Conservation (phyloP, 2,113 vertebrate species). For the Potamarius usumacintae region DNA sequence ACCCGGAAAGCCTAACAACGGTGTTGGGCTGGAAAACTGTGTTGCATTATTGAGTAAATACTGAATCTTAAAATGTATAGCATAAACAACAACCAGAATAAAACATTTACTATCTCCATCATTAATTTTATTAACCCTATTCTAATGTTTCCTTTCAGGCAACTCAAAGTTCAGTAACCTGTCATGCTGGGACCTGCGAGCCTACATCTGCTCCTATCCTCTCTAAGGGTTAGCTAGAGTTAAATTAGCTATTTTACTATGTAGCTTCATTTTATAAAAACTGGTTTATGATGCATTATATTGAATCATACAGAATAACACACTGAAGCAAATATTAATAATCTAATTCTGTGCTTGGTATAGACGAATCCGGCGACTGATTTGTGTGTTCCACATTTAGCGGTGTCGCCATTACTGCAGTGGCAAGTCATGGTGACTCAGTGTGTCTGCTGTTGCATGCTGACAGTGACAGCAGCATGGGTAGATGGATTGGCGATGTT, state of each 20-base stretch:
- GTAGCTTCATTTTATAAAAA: neutral
- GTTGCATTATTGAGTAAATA: constrained; percentile 58
- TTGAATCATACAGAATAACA: neutral
- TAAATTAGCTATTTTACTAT: neutral
- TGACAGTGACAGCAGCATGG: too few species aligned
- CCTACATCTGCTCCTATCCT: constrained; percentile 65
- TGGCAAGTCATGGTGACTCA: too few species aligned
- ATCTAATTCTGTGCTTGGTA: neutral
- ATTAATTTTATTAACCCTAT: neutral
- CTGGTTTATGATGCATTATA: neutral
- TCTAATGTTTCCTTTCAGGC: constrained; percentile 50
- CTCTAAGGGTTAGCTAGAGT: neutral
- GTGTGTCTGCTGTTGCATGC: too few species aligned
- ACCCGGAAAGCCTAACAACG: constrained; percentile 58
- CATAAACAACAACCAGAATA: neutral
- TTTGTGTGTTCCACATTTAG: too few species aligned
- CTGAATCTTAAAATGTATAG: neutral
- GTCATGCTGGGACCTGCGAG: constrained; percentile 56
- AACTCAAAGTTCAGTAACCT: constrained; percentile 63
- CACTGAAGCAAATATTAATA: neutral
- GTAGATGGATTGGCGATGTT: too few species aligned
- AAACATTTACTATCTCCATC: neutral
- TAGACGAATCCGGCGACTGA: too few species aligned
- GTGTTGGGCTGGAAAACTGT: constrained; percentile 54
- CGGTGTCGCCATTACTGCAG: too few species aligned